phyloP scores from a whole-genome alignment of 2,797 vertebrate genomes.

The Lates japonicus region DNA sequence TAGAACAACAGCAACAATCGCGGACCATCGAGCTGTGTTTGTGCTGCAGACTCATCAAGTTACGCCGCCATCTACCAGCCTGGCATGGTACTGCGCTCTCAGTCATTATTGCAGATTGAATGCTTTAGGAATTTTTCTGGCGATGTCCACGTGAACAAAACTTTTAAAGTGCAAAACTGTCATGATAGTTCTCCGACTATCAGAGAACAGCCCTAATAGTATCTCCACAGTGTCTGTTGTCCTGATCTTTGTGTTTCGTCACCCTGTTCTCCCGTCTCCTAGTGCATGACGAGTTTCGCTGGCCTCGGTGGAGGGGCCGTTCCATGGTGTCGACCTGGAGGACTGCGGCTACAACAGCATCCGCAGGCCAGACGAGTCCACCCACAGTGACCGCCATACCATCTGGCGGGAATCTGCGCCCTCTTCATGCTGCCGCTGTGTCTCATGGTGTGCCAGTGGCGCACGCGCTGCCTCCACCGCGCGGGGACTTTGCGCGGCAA shows the following conservation, averaged over 20 bases:
- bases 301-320: slow-evolving; percentile 93
- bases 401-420: slow-evolving; percentile 99
- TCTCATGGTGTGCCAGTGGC: slow-evolving; percentile 99
- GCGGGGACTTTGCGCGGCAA: slow-evolving; percentile 95
- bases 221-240: background rate
- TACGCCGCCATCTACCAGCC: too few species aligned
- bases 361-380: slow-evolving; percentile 98
- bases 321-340: slow-evolving; percentile 92
- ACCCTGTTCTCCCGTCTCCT: fast-evolving
- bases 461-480: slow-evolving; percentile 93
- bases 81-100: too few species aligned
- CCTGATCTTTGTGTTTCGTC: background rate
- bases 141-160: too few species aligned
- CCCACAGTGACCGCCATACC: too few species aligned
- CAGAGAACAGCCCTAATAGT: background rate
- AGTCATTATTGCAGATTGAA: too few species aligned
- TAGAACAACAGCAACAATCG: too few species aligned
- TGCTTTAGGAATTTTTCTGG: too few species aligned
- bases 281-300: slow-evolving; percentile 96
- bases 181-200: too few species aligned
- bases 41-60: too few species aligned
- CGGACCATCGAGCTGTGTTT: too few species aligned
- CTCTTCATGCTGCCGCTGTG: slow-evolving; percentile 99
- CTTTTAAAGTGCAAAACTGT: too few species aligned
- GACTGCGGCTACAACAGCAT: slow-evolving; percentile 99